Evolutionary conservation across 2,113 vertebrate genomes (phyloP).

Genomic region (Boleophthalmus pectinirostris): DNA sequence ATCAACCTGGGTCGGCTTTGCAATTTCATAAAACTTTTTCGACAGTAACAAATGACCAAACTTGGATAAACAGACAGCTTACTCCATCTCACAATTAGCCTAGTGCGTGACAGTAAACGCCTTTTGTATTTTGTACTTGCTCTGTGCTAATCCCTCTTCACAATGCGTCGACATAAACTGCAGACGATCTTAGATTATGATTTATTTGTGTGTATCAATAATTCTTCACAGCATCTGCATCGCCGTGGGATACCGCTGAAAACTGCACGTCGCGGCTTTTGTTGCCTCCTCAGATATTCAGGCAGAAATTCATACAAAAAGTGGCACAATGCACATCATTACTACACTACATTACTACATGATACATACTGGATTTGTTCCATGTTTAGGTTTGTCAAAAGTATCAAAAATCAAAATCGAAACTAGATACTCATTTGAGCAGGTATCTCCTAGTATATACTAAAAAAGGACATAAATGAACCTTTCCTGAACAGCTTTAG

Average conservation of each 20-base stretch:
- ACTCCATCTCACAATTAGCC: neutral
- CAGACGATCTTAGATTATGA: constrained; percentile 12
- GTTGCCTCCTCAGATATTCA: constrained; percentile 17
- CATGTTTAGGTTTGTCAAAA: neutral
- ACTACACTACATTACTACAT: neutral
- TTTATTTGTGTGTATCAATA: constrained; percentile 28
- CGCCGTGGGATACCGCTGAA: neutral
- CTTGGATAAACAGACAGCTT: constrained; percentile 2
- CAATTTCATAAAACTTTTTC: neutral
- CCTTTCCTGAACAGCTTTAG: no score
- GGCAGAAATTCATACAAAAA: neutral
- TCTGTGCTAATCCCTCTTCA: constrained; percentile 11
- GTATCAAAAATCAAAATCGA: no score
- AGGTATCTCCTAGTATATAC: no score
- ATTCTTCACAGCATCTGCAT: constrained; percentile 17
- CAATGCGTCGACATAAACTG: constrained; percentile 13
- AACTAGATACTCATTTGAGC: no score
- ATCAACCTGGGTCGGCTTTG: neutral
- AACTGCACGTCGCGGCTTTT: constrained; percentile 3
- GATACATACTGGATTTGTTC: neutral
- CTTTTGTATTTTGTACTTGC: constrained; percentile 18
- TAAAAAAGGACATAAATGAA: no score
- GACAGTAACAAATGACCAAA: neutral
- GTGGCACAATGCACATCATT: neutral
- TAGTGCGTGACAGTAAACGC: constrained; percentile 4